These are phyloP conservation scores for Typhlomys cinereus DNA, from an alignment of 2,113 vertebrate genomes.

Conservation along the genomic window DNA sequence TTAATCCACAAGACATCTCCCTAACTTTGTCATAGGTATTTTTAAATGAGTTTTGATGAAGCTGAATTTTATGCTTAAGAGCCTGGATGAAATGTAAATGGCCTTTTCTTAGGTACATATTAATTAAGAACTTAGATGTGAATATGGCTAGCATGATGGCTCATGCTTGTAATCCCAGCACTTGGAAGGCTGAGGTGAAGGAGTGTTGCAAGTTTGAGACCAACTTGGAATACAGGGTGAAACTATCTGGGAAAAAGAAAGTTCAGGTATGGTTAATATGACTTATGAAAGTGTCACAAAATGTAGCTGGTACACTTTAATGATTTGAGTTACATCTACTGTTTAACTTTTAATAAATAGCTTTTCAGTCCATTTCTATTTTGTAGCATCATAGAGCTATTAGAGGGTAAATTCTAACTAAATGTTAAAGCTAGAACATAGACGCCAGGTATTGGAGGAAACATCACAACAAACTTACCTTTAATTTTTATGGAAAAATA, in stretches of 20 bases:
- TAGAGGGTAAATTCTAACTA: neutral
- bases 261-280: constrained; percentile 32
- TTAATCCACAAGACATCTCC: too few relatives aligned
- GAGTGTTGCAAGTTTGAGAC: neutral
- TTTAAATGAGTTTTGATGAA: constrained; percentile 54
- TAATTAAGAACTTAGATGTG: constrained; percentile 7
- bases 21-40: neutral
- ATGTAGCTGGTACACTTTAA: neutral
- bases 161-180: neutral
- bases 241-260: neutral
- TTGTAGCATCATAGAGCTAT: neutral
- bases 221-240: neutral
- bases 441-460: neutral
- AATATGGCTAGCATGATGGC: neutral
- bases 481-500: neutral
- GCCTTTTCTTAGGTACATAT: neutral
- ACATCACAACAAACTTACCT: neutral
- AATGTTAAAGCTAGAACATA: neutral
- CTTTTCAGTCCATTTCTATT: neutral
- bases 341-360: constrained; percentile 1
- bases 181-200: neutral
- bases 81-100: constrained; percentile 22
- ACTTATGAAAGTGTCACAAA: constrained; percentile 22
- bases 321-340: constrained; percentile 46
- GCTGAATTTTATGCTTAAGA: neutral